These are phyloP conservation scores for Madoqua kirkii DNA, from an alignment of 2,113 vertebrate genomes.

Conservation along the genomic window DNA sequence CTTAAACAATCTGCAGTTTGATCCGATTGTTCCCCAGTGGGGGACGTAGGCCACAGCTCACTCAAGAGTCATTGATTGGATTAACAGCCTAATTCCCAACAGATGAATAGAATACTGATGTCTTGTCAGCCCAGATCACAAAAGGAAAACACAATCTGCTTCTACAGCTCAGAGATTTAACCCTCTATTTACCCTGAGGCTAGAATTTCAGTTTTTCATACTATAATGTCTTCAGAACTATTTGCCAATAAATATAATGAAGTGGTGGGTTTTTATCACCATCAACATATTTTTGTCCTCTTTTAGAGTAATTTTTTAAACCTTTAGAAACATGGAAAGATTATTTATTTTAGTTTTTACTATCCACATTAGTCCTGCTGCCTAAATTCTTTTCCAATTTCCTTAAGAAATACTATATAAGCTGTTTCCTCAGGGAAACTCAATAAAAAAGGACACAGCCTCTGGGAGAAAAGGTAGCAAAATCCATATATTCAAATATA, in stretches of 20 bases:
- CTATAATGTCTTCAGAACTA: conserved; percentile 12
- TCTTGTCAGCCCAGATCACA: conserved; percentile 89
- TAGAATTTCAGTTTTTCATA: not conserved
- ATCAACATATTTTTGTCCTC: not conserved
- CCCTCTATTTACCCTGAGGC: conserved; percentile 65
- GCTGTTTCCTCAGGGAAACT: not conserved
- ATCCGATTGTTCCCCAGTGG: conserved; percentile 92
- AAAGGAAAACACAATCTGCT: conserved; percentile 88
- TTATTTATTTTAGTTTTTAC: conserved; percentile 36
- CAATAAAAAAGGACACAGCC: not conserved
- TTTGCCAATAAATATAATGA: conserved; percentile 16
- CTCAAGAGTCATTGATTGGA: conserved; percentile 95
- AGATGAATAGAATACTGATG: conserved; percentile 95
- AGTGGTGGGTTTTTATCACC: not conserved
- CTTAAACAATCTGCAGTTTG: conserved; percentile 88
- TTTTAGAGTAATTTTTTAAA: not conserved
- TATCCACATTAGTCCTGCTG: not conserved
- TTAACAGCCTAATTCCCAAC: conserved; percentile 98
- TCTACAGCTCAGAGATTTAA: conserved; percentile 84
- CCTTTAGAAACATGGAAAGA: not conserved
- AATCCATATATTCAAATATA: conserved; percentile 2
- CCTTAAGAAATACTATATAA: conserved; percentile 25
- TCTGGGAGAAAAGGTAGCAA: not conserved
- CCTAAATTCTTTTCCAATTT: conserved; percentile 22
- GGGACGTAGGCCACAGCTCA: conserved; percentile 91